These are phyloP conservation scores for Netelia inedita DNA, from an alignment of 2,888 invertebrate species.

Conservation along the genomic window DNA sequence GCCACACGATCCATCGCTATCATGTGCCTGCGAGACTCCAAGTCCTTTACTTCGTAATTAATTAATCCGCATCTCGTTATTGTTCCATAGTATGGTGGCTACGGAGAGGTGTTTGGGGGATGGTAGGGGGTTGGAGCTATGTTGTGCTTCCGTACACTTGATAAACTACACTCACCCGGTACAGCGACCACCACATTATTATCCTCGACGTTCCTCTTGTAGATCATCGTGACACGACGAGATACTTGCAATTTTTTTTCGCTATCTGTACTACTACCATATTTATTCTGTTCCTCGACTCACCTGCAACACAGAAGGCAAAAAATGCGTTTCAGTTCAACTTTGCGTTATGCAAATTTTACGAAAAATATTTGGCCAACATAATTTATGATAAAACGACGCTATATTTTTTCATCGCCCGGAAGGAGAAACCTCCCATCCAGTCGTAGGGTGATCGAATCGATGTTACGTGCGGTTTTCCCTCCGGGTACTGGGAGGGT, in stretches of 20 bases:
- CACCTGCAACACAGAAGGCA: constrained; percentile 76
- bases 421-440: neutral
- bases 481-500: constrained; percentile 1
- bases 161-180: constrained; percentile 66
- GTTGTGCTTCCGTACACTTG: constrained; percentile 43
- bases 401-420: neutral
- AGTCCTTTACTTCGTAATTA: constrained; percentile 76
- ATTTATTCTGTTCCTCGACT: constrained; percentile 69
- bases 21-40: constrained; percentile 43
- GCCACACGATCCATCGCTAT: constrained; percentile 61
- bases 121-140: constrained; percentile 8
- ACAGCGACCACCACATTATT: constrained; percentile 58
- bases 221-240: constrained; percentile 43
- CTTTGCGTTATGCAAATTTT: neutral
- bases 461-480: neutral
- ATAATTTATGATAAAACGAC: neutral
- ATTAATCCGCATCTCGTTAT: constrained; percentile 75
- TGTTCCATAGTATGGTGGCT: constrained; percentile 49
- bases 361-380: neutral
- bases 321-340: constrained; percentile 11
- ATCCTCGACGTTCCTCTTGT: constrained; percentile 55
- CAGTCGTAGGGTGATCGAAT: neutral
- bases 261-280: constrained; percentile 35
- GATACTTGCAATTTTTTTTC: constrained; percentile 31
- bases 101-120: constrained; percentile 4